Evolutionary conservation across 2,113 vertebrate species (phyloP).

Genomic region (Saccopteryx leptura): DNA sequence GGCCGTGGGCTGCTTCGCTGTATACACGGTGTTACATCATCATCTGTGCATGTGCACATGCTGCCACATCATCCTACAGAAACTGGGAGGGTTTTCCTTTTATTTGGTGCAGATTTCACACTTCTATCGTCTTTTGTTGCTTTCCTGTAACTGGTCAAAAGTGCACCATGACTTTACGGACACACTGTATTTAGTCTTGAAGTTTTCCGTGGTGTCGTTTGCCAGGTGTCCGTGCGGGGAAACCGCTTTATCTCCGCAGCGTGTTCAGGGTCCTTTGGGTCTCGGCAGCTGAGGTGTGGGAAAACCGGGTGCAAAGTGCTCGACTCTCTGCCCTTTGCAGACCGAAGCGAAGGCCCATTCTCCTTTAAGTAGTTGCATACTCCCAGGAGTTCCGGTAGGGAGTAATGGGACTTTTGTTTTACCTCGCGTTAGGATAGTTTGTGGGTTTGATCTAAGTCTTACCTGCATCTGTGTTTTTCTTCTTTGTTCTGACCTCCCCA

Average conservation of each 20-base stretch:
- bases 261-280: neutral
- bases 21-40: too few relatives aligned
- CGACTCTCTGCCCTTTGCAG: neutral
- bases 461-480: neutral
- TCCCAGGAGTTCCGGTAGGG: neutral
- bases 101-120: too few relatives aligned
- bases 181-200: slow-evolving; percentile 46
- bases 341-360: neutral
- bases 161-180: too few relatives aligned
- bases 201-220: slow-evolving; percentile 3
- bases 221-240: neutral
- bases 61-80: too few relatives aligned
- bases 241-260: neutral
- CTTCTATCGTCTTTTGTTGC: too few relatives aligned
- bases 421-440: neutral
- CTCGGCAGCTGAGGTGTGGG: neutral
- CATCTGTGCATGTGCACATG: too few relatives aligned
- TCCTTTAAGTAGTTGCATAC: neutral
- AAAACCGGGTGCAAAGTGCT: neutral
- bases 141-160: too few relatives aligned
- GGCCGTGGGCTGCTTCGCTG: too few relatives aligned
- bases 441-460: slow-evolving; percentile 2
- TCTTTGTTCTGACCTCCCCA: neutral
- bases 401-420: slow-evolving; percentile 39
- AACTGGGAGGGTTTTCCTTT: too few relatives aligned